Evolutionary conservation across 2,888 invertebrate genomes (phyloP).

Genomic region (Drosophila mulleri): DNA sequence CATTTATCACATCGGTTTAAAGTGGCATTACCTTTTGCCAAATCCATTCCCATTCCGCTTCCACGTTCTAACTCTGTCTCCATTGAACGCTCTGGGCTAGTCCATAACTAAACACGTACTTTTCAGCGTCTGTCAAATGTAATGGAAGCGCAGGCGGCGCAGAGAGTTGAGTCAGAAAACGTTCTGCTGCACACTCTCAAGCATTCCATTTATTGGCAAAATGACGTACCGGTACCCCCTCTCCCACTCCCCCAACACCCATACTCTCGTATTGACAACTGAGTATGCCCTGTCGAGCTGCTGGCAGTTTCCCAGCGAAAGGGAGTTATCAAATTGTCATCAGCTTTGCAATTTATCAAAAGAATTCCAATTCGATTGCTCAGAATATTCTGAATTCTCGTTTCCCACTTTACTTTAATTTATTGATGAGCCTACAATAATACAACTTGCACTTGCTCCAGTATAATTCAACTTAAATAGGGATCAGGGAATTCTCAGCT

Average conservation of each 20-base stretch:
- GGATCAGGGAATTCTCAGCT: too few relatives aligned
- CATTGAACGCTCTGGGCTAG: slow-evolving; percentile 7
- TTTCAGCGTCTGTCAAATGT: slow-evolving; percentile 64
- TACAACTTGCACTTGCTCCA: too few relatives aligned
- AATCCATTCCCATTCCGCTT: background rate
- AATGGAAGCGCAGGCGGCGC: slow-evolving; percentile 33
- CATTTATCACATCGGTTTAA: slow-evolving; percentile 52
- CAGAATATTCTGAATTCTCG: background rate
- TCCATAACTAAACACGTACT: slow-evolving; percentile 62
- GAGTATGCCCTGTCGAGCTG: slow-evolving; percentile 33
- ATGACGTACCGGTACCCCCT: slow-evolving; percentile 34
- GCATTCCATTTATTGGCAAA: slow-evolving; percentile 57
- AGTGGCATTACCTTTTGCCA: slow-evolving; percentile 41
- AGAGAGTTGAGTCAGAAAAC: slow-evolving; percentile 29
- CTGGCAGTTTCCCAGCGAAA: slow-evolving; percentile 22
- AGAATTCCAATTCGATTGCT: slow-evolving; percentile 12
- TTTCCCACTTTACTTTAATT: background rate
- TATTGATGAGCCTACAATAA: background rate
- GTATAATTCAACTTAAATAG: background rate
- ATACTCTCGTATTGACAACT: slow-evolving; percentile 36
- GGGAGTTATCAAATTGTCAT: slow-evolving; percentile 35
- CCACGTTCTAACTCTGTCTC: slow-evolving; percentile 1
- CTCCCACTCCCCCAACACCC: too few relatives aligned
- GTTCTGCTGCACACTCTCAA: slow-evolving; percentile 28
- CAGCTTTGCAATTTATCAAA: slow-evolving; percentile 28